Evolutionary conservation across 2,113 vertebrate species (phyloP).

Genomic region (Dinomys branickii): DNA sequence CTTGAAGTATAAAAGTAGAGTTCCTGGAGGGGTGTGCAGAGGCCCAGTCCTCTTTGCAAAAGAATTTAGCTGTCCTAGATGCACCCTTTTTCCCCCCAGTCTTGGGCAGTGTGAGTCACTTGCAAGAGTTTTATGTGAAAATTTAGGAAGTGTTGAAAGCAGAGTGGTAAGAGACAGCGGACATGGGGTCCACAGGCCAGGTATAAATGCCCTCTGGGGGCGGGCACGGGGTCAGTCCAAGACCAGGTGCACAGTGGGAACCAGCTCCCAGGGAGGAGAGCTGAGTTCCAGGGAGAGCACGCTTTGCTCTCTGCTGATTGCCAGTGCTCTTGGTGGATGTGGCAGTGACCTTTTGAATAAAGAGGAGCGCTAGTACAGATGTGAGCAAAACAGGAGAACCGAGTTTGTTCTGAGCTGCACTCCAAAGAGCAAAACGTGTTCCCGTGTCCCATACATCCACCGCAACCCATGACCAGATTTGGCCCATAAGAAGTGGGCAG

Average conservation of each 20-base stretch:
- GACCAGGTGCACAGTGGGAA: background rate
- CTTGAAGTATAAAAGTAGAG: background rate
- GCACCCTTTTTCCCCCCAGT: background rate
- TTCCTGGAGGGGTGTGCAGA: background rate
- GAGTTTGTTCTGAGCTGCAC: too few relatives aligned
- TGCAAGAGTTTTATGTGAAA: background rate
- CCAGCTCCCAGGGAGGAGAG: background rate
- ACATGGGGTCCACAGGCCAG: background rate
- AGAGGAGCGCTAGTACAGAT: too few relatives aligned
- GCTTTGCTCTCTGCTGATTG: too few relatives aligned
- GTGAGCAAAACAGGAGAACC: too few relatives aligned
- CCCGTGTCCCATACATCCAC: too few relatives aligned
- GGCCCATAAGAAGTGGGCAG: too few relatives aligned
- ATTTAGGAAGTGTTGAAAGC: background rate
- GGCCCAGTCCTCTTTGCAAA: background rate
- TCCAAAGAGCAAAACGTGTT: too few relatives aligned
- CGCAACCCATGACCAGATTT: too few relatives aligned
- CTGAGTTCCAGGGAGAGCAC: background rate
- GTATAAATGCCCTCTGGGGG: background rate
- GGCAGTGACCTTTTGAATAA: too few relatives aligned
- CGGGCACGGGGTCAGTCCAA: background rate
- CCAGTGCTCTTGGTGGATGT: too few relatives aligned
- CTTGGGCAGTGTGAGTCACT: background rate
- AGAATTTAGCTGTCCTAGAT: background rate
- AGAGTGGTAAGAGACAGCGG: background rate